Conservation (phyloP, 2,888 invertebrate species). For the Fragum fragum region DNA sequence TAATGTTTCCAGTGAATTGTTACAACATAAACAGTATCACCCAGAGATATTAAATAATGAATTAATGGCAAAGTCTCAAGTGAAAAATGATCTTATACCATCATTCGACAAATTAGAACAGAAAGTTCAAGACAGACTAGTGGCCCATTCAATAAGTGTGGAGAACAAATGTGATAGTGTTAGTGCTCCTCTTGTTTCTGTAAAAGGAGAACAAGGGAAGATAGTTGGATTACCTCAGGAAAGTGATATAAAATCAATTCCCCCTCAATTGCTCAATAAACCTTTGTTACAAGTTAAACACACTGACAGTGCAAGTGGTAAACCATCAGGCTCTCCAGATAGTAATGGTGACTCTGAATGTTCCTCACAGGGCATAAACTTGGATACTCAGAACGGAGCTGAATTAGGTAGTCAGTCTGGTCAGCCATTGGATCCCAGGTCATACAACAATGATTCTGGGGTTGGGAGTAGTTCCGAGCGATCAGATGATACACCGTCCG, state of each 20-base stretch:
- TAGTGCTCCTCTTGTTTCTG: conserved; percentile 43
- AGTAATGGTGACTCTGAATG: conserved; percentile 78
- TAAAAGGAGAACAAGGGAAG: conserved; percentile 32
- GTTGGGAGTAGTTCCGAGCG: conserved; percentile 82
- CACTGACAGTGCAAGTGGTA: conserved; percentile 55
- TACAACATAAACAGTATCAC: conserved; percentile 52
- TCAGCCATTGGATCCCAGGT: conserved; percentile 73
- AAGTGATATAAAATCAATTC: conserved; percentile 66
- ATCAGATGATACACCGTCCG: conserved; percentile 82
- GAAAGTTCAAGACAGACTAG: conserved; percentile 38
- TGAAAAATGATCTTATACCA: conserved; percentile 53
- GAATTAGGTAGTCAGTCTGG: conserved; percentile 71
- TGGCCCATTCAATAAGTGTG: conserved; percentile 11
- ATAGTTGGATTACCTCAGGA: conserved; percentile 62
- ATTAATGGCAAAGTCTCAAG: conserved; percentile 40
- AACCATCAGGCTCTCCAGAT: conserved; percentile 65
- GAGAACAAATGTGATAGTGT: conserved; percentile 44
- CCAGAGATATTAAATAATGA: conserved; percentile 55
- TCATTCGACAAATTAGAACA: conserved; percentile 43
- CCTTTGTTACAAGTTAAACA: conserved; percentile 69
- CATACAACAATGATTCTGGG: conserved; percentile 83
- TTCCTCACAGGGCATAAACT: conserved; percentile 77
- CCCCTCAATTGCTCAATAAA: conserved; percentile 76
- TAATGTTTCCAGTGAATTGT: conserved; percentile 45
- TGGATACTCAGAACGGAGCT: conserved; percentile 71